These are phyloP conservation scores for Caenorhabditis inopinata DNA, from an alignment of 1,140 invertebrate genomes.

Conservation along the genomic window DNA sequence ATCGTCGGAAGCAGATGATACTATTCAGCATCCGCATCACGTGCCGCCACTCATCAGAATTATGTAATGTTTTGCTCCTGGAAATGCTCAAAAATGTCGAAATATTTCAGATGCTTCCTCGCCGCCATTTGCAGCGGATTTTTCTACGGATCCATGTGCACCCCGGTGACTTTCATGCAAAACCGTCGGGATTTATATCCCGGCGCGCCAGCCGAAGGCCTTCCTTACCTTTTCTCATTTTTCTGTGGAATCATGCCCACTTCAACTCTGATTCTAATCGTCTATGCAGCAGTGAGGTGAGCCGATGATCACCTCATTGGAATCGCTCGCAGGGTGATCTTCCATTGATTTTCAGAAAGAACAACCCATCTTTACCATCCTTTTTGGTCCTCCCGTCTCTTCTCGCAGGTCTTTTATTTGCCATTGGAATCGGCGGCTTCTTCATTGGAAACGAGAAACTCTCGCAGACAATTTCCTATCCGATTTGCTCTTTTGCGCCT, in stretches of 20 bases:
- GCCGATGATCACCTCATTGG: too few species aligned
- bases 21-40: neutral
- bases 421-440: conserved; percentile 33
- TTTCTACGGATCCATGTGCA: conserved; percentile 36
- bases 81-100: too few species aligned
- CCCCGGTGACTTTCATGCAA: conserved; percentile 49
- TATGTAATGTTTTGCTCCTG: too few species aligned
- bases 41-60: neutral
- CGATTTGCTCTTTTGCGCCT: conserved; percentile 47
- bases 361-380: conserved; percentile 7
- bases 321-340: too few species aligned
- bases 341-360: neutral
- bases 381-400: conserved; percentile 24
- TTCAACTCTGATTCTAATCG: conserved; percentile 66
- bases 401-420: conserved; percentile 38
- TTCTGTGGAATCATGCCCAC: conserved; percentile 68
- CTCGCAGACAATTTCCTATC: conserved; percentile 47
- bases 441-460: conserved; percentile 48
- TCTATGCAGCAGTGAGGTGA: conserved; percentile 57
- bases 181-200: conserved; percentile 34
- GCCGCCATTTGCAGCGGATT: conserved; percentile 28
- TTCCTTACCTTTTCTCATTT: conserved; percentile 69
- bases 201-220: conserved; percentile 53
- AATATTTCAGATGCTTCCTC: conserved; percentile 42
- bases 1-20: neutral